These are phyloP conservation scores for Acleris cristana DNA, from an alignment of 2,888 invertebrate species.

Conservation along the genomic window DNA sequence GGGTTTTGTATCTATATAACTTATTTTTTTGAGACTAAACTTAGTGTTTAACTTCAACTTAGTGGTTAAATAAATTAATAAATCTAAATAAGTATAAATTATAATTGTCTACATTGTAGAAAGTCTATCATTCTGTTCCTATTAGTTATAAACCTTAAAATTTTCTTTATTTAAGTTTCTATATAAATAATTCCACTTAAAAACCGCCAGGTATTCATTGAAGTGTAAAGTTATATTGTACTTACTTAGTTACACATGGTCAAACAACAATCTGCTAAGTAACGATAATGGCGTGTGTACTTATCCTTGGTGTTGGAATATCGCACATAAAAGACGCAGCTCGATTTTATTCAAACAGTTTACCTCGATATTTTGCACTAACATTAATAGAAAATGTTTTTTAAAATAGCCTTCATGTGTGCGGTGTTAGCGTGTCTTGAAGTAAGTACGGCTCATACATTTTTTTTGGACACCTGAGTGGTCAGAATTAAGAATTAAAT, in stretches of 20 bases:
- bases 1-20: too few relatives aligned
- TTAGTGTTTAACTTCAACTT: too few relatives aligned
- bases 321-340: constrained; percentile 27
- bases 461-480: too few relatives aligned
- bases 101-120: too few relatives aligned
- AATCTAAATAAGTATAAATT: too few relatives aligned
- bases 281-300: constrained; percentile 29
- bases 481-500: too few relatives aligned
- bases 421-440: constrained; percentile 45
- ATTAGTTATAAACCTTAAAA: too few relatives aligned
- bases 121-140: too few relatives aligned
- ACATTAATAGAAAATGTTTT: constrained; percentile 17
- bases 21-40: too few relatives aligned
- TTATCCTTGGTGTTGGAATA: constrained; percentile 12
- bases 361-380: constrained; percentile 3
- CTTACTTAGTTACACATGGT: constrained; percentile 32
- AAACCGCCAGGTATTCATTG: not conserved
- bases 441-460: constrained; percentile 49
- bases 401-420: constrained; percentile 45
- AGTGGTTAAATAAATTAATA: too few relatives aligned
- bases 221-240: constrained; percentile 5
- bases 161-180: too few relatives aligned
- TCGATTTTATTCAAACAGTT: constrained; percentile 21
- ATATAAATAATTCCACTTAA: not conserved
- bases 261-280: constrained; percentile 34